A percentile compares a stretch with the other conserved stretches of the same genome.
Evolutionary conservation across 2,797 vertebrate species (phyloP).

Genomic region (Acrossocheilus wenchowensis): DNA sequence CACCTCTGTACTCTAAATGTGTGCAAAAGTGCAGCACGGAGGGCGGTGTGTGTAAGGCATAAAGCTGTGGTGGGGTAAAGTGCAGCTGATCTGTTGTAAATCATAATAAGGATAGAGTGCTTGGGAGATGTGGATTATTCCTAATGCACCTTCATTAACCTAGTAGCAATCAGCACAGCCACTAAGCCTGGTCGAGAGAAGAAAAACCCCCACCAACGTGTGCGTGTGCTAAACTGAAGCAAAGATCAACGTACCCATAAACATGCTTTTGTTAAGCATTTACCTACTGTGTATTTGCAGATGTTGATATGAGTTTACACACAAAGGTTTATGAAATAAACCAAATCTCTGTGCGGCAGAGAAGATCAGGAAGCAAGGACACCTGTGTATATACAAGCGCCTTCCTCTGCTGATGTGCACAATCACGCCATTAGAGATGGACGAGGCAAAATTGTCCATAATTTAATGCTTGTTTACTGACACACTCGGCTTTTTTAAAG

Average conservation of each 20-base stretch:
- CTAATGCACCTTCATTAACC: conserved; percentile 80
- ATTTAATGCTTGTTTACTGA: conserved; percentile 47
- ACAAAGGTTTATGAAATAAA: conserved; percentile 42
- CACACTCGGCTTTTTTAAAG: conserved; percentile 19
- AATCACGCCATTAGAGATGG: conserved; percentile 1
- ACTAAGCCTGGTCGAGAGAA: conserved; percentile 51
- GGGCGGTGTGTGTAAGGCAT: neutral
- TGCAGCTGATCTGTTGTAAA: conserved; percentile 86
- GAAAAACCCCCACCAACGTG: neutral
- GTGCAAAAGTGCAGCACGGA: conserved; percentile 1
- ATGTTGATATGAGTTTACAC: conserved; percentile 22
- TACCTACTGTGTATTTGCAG: neutral
- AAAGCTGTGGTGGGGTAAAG: conserved; percentile 54
- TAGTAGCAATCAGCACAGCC: conserved; percentile 83
- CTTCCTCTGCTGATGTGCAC: conserved; percentile 24
- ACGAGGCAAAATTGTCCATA: conserved; percentile 23
- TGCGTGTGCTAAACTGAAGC: neutral
- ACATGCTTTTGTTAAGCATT: conserved; percentile 23
- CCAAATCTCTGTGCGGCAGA: conserved; percentile 11
- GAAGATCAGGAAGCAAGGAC: conserved; percentile 27
- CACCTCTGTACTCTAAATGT: conserved; percentile 8
- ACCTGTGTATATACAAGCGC: conserved; percentile 42
- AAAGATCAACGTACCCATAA: neutral
- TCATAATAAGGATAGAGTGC: conserved; percentile 82
- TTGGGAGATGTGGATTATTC: conserved; percentile 75